Evolutionary conservation across 2,797 vertebrate species (phyloP).

Genomic region (Neosalanx taihuensis): DNA sequence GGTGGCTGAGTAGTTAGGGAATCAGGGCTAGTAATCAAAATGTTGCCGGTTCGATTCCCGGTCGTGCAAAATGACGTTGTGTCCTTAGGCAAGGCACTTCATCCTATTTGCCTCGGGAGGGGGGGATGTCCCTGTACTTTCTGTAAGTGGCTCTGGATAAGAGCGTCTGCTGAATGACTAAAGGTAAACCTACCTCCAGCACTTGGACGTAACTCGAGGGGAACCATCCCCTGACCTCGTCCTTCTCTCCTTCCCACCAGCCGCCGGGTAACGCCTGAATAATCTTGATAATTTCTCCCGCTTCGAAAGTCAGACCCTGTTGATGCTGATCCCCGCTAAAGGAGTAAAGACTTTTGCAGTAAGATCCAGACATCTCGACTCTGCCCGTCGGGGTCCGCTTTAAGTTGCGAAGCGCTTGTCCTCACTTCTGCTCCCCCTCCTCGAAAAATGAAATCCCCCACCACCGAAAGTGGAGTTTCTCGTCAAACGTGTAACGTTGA

Average conservation of each 20-base stretch:
- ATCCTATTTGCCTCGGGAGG: no score
- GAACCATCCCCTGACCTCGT: slow-evolving; percentile 90
- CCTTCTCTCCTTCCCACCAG: slow-evolving; percentile 97
- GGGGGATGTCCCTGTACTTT: no score
- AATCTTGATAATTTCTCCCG: slow-evolving; percentile 85
- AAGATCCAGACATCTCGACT: slow-evolving; percentile 74
- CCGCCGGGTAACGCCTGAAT: slow-evolving; percentile 87
- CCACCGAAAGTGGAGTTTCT: neutral
- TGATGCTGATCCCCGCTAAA: slow-evolving; percentile 90
- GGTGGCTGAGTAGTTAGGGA: neutral
- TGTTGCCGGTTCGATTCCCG: no score
- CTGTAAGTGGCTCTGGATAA: no score
- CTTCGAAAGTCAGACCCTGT: slow-evolving; percentile 87
- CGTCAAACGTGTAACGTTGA: slow-evolving; percentile 1
- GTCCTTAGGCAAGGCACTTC: no score
- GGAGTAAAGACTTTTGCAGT: slow-evolving; percentile 87
- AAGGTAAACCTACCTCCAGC: slow-evolving; percentile 80
- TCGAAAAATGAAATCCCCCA: neutral
- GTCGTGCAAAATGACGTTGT: no score
- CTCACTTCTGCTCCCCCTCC: neutral
- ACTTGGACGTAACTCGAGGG: slow-evolving; percentile 94
- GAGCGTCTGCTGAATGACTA: no score
- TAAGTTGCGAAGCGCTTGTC: neutral
- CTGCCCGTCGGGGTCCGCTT: neutral
- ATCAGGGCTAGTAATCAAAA: neutral